A percentile compares a stretch with the other conserved stretches of the same genome.
Conservation (phyloP, 2,113 vertebrate genomes). For the Telmatochromis sp. region DNA sequence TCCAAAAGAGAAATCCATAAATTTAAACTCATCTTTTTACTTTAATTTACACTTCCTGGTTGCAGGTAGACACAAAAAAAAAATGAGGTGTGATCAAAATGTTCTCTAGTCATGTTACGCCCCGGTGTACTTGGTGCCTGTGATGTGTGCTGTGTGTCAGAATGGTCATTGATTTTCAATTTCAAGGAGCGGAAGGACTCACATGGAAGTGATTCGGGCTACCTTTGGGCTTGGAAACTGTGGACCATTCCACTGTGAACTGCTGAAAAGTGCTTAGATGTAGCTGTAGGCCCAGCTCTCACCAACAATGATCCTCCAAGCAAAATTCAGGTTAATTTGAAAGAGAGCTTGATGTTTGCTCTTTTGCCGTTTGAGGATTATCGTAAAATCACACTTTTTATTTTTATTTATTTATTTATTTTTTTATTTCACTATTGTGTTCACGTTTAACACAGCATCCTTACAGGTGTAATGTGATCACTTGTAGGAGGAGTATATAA, state of each 20-base stretch:
- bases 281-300: not conserved
- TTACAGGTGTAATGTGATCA: not conserved
- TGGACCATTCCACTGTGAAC: not conserved
- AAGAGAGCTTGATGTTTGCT: not conserved
- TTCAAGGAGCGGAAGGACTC: not conserved
- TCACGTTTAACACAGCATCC: not conserved
- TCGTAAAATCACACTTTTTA: not conserved
- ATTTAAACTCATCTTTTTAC: not conserved
- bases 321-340: not conserved
- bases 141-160: not conserved
- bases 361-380: not conserved
- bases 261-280: not conserved
- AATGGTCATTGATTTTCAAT: not conserved
- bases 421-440: not conserved
- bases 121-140: not conserved
- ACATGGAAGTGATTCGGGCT: not conserved
- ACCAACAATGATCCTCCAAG: not conserved
- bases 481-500: not conserved
- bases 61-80: not conserved
- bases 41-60: not conserved
- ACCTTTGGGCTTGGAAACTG: not conserved
- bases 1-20: not conserved
- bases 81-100: not conserved
- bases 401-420: too few species aligned
- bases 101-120: accelerated